These are phyloP conservation scores for Eubucco bourcierii DNA, from an alignment of 2,113 vertebrate genomes.

Conservation along the genomic window DNA sequence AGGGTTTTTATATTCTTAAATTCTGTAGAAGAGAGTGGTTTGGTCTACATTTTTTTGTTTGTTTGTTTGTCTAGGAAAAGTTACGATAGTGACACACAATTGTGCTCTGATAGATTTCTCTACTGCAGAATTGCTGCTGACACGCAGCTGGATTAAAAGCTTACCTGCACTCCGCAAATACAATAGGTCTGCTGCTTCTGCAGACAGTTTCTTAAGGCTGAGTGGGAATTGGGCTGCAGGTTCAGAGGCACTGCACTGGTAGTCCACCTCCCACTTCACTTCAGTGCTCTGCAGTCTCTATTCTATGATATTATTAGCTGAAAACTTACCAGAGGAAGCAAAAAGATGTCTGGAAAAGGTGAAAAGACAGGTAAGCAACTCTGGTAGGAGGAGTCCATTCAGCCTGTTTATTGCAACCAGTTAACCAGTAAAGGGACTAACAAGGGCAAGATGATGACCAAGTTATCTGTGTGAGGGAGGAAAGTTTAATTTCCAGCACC, in stretches of 20 bases:
- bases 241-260: not conserved
- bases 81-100: not conserved
- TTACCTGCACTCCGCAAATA: not conserved
- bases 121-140: not conserved
- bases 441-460: not conserved
- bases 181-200: not conserved
- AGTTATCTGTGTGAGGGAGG: not conserved
- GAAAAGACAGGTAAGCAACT: not conserved
- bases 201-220: not conserved
- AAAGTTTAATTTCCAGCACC: not conserved
- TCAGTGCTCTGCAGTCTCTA: not conserved
- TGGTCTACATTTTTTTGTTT: not conserved
- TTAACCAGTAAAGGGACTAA: not conserved
- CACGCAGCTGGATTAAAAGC: not conserved
- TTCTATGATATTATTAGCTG: not conserved
- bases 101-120: not conserved
- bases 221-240: not conserved
- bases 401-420: not conserved
- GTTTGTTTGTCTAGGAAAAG: not conserved
- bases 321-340: not conserved
- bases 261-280: not conserved
- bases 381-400: not conserved
- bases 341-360: not conserved
- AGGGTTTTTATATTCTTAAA: not conserved
- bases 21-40: not conserved